phyloP scores from a whole-genome alignment of 2,113 vertebrate species.

The Xiphorhynchus elegans region DNA sequence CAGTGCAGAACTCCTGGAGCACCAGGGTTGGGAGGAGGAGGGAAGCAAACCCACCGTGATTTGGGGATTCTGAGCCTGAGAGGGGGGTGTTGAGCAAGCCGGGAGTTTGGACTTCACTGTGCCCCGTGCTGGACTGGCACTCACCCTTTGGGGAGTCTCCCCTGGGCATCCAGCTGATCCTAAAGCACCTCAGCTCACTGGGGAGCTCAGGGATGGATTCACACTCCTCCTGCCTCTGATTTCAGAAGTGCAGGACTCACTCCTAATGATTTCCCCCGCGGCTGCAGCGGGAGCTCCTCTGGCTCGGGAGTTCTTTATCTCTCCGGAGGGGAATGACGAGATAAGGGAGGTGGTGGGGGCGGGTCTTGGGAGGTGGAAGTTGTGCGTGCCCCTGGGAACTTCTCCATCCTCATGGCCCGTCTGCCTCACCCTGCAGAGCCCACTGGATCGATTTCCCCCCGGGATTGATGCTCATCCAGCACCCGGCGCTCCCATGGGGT shows the following conservation, averaged over 20 bases:
- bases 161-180: neutral
- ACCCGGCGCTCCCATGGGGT: neutral
- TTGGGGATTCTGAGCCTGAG: neutral
- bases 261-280: neutral
- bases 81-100: neutral
- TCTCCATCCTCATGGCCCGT: rapidly evolving
- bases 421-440: neutral
- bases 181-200: neutral
- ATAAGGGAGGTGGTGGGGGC: neutral
- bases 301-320: neutral
- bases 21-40: neutral
- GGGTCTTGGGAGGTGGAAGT: neutral
- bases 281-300: neutral
- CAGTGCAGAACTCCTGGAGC: neutral
- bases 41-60: neutral
- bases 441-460: too few relatives aligned
- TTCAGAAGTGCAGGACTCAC: neutral
- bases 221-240: neutral
- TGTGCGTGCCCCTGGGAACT: neutral
- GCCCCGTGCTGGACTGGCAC: rapidly evolving
- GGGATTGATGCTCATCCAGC: neutral
- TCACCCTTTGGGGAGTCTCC: neutral
- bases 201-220: neutral
- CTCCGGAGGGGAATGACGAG: neutral
- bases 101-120: neutral